Evolutionary conservation across 2,113 vertebrate species (phyloP).

Genomic region (Alectura lathami): DNA sequence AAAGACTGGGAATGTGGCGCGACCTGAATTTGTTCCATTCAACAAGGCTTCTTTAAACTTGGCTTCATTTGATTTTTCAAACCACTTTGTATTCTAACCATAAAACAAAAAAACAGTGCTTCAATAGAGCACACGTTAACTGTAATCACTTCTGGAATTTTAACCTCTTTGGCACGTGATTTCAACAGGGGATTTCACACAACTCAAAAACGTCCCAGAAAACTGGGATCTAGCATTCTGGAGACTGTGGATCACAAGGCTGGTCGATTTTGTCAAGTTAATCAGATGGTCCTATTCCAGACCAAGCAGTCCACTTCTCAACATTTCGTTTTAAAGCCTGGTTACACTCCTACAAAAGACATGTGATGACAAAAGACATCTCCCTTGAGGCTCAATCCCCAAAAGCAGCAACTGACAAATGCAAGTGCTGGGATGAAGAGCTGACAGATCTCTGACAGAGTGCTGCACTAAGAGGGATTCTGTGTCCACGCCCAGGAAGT

Average conservation of each 20-base stretch:
- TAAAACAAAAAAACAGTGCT: not conserved
- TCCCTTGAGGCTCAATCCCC: not conserved
- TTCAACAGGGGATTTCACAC: not conserved
- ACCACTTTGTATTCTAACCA: not conserved
- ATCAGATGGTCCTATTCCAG: not conserved
- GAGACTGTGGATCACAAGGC: not conserved
- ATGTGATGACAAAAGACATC: too few relatives aligned
- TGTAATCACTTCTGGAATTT: not conserved
- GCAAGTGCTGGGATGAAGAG: fast-evolving
- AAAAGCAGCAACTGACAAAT: not conserved
- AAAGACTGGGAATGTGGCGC: not conserved
- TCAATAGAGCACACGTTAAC: not conserved
- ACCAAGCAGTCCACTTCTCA: not conserved
- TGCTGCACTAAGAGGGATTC: not conserved
- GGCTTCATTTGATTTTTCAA: not conserved
- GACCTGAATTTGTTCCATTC: not conserved
- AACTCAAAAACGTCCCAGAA: not conserved
- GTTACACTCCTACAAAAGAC: not conserved
- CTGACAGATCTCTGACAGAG: too few relatives aligned
- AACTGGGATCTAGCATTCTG: not conserved
- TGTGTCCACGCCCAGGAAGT: not conserved
- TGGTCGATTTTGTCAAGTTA: not conserved
- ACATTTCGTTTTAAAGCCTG: not conserved
- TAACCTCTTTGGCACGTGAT: not conserved
- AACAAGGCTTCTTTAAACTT: not conserved